A percentile compares a stretch with the other conserved stretches of the same genome.
These are phyloP conservation scores for Phylloscopus trochiloides DNA, from an alignment of 2,113 vertebrate species.

Conservation along the genomic window DNA sequence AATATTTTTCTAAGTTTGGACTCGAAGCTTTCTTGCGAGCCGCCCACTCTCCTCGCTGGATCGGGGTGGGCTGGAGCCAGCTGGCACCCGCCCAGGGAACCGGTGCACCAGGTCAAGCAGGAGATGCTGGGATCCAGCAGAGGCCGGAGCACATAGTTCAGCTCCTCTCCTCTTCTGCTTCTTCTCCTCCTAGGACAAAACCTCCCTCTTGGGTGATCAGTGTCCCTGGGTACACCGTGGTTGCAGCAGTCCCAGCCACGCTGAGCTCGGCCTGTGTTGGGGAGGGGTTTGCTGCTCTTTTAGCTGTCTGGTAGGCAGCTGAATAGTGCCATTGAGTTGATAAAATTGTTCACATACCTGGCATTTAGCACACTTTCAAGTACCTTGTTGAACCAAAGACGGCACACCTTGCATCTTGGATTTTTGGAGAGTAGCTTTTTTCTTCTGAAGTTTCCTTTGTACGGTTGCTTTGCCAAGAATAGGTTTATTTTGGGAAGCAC, in stretches of 20 bases:
- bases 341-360: not conserved
- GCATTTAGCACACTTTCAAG: not conserved
- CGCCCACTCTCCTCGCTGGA: not conserved
- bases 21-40: conserved; percentile 7
- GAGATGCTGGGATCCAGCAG: conserved; percentile 10
- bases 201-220: fast-evolving
- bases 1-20: conserved; percentile 30
- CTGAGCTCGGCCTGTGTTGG: not conserved
- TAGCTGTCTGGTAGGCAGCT: not conserved
- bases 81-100: not conserved
- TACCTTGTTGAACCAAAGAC: not conserved
- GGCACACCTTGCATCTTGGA: fast-evolving
- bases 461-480: not conserved
- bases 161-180: not conserved
- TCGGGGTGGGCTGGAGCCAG: not conserved
- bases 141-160: not conserved
- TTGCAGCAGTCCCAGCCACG: fast-evolving
- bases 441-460: not conserved
- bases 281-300: not conserved
- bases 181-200: not conserved
- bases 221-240: fast-evolving
- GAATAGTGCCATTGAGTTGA: not conserved
- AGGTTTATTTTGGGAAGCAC: not conserved
- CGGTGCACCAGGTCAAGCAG: not conserved
- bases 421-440: not conserved